Evolutionary conservation across 2,797 vertebrate species (phyloP), one percentile per base, ranked within the genome.

Genomic region (Enoplosus armatus): DNA sequence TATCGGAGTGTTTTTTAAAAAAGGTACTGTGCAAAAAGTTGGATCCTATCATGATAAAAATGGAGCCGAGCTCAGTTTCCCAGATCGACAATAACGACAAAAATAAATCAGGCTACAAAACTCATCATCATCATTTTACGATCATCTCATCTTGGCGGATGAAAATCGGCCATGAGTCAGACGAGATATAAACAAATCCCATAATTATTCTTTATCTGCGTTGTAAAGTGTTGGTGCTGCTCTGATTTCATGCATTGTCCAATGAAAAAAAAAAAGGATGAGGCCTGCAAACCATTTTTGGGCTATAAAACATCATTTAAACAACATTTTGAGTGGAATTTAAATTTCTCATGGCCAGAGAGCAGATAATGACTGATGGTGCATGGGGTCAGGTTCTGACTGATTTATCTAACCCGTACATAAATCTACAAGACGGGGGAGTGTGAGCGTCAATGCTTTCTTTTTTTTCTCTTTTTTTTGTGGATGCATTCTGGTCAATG

Each of bases 241-340:
- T 69, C 14, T 35, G 58, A 39, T 60, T 39, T 68, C 45, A 53
- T 8, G 3, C 16, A 2, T 20, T 24, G 12, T 48, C 54, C 53
- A 24, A 5, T 27, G 39, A 54, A 48, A 29, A 27, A 37, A 54
- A 48, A 29, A 27, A 37, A 65, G 12, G 9, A 48, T 3, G 39
- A 59, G 29, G 68, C 9, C 77, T 81, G 60, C 35, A 53, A 54
- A 39, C 6, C 26, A 53, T 79, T 50, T 56, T 63, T 8, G 9
- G 33, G 7, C 39, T 10, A 70, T 54, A 69, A 69, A 79, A 35
- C 58, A 43, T 48, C 1, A 65, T 54, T 79, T 61, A 65, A 82
- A 62, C 27, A 68, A n/a, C 24, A 24, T 53, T 71, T 63, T 41
- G 7, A 35, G 41, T 62, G 51, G 43, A 54, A 29, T 53, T 45